Evolutionary conservation across 2,113 vertebrate species (phyloP).

Genomic region (Lynx canadensis): DNA sequence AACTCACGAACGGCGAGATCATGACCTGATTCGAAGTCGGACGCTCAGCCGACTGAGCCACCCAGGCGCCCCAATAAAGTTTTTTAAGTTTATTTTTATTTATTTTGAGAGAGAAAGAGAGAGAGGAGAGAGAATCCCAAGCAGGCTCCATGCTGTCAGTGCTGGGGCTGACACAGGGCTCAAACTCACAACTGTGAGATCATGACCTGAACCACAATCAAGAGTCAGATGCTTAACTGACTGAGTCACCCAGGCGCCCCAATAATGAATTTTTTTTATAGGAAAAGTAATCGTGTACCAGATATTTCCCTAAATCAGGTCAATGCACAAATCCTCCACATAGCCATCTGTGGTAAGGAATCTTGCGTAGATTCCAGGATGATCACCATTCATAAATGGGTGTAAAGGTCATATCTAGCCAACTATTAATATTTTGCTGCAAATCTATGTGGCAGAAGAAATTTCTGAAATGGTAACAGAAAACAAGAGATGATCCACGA

Average conservation of each 20-base stretch:
- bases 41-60: too few species aligned
- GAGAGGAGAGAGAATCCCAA: too few species aligned
- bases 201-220: too few species aligned
- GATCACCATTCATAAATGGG: background rate
- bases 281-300: background rate
- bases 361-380: background rate
- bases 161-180: too few species aligned
- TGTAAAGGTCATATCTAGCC: background rate
- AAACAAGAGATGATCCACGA: background rate
- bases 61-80: too few species aligned
- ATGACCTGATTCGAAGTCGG: too few species aligned
- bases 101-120: too few species aligned
- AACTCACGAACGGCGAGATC: too few species aligned
- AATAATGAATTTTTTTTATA: background rate
- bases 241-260: too few species aligned
- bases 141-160: too few species aligned
- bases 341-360: background rate
- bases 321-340: background rate
- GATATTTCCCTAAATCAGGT: background rate
- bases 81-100: background rate
- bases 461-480: constrained; percentile 28
- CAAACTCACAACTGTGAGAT: too few species aligned
- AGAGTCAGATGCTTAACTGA: too few species aligned
- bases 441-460: constrained; percentile 16
- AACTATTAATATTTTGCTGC: constrained; percentile 22